phyloP scores from a whole-genome alignment of 2,113 vertebrate genomes.

The Chinchilla lanigera region DNA sequence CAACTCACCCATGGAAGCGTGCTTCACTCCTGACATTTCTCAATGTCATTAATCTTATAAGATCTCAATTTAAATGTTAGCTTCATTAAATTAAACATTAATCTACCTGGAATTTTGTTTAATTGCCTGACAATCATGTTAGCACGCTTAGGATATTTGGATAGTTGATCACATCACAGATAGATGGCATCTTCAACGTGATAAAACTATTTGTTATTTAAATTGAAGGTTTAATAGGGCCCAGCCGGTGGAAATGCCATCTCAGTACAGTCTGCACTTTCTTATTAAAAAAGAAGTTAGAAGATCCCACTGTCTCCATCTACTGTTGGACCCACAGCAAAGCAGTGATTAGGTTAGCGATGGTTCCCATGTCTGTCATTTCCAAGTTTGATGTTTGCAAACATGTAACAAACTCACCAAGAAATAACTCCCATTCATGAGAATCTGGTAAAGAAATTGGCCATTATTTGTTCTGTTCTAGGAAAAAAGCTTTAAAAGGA shows the following conservation, averaged over 20 bases:
- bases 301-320: background rate
- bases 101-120: constrained; percentile 63
- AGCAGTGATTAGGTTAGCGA: constrained; percentile 13
- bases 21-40: constrained; percentile 63
- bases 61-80: constrained; percentile 64
- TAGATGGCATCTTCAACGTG: background rate
- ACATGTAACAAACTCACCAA: background rate
- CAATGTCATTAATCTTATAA: constrained; percentile 58
- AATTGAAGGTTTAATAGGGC: background rate
- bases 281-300: background rate
- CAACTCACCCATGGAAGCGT: background rate
- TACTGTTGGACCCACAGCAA: background rate
- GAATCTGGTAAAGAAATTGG: constrained; percentile 20
- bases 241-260: background rate
- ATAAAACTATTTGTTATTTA: constrained; percentile 54
- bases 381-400: constrained; percentile 5
- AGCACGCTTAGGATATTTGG: background rate
- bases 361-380: background rate
- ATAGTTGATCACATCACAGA: constrained; percentile 1
- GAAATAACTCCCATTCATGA: constrained; percentile 1
- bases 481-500: background rate
- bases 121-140: constrained; percentile 58
- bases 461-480: background rate
- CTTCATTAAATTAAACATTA: constrained; percentile 59
- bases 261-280: background rate